Evolutionary conservation across 2,888 invertebrate species (phyloP).

Genomic region (Geophilus truncorum): DNA sequence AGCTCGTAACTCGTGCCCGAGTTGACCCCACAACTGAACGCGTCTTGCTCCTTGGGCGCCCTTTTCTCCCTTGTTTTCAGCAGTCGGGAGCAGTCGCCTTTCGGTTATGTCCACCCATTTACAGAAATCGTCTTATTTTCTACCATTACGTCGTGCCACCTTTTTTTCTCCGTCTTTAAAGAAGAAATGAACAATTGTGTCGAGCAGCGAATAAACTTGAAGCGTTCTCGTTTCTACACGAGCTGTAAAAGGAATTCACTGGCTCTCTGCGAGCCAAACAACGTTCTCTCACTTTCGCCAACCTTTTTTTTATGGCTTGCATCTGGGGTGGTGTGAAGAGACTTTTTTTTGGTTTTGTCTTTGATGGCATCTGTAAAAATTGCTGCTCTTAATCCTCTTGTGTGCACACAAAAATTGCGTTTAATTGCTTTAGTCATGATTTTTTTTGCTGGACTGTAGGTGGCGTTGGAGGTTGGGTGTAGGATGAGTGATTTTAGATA

Average conservation of each 20-base stretch:
- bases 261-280: not conserved
- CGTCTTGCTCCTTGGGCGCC: slow-evolving; percentile 14
- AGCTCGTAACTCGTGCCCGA: slow-evolving; percentile 25
- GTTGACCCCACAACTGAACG: slow-evolving; percentile 14
- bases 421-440: slow-evolving; percentile 10
- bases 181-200: slow-evolving; percentile 21
- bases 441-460: no score
- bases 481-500: no score
- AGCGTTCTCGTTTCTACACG: slow-evolving; percentile 4
- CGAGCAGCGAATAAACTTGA: slow-evolving; percentile 12
- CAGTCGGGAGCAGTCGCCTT: not conserved
- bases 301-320: not conserved
- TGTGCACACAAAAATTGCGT: not conserved
- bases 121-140: slow-evolving; percentile 27
- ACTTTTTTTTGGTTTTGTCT: not conserved
- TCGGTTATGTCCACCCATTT: slow-evolving; percentile 24
- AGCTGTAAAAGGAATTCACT: not conserved
- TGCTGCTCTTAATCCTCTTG: not conserved
- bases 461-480: no score
- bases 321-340: not conserved
- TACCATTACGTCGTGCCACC: not conserved
- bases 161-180: not conserved
- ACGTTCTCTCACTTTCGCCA: not conserved
- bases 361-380: not conserved
- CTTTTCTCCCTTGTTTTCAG: slow-evolving; percentile 4